Evolutionary conservation across 2,888 invertebrate species (phyloP), one percentile per base, ranked within the genome.

Genomic region (Mesorhabditis sp.): DNA sequence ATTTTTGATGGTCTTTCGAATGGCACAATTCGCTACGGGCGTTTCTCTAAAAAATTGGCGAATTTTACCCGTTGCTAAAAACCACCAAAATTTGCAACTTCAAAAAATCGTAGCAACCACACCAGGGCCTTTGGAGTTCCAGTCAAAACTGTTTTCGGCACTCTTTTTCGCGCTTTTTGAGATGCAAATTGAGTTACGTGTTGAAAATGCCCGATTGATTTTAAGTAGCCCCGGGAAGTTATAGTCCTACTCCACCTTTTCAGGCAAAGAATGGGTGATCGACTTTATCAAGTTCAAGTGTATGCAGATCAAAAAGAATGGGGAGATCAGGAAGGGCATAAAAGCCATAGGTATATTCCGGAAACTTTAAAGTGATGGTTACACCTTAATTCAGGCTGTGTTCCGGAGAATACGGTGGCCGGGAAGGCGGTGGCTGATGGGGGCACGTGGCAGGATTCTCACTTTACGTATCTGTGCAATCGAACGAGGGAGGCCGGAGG

Each of bases 391-490:
- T 50, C 58, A 50, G 58, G 58, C n/a, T 50, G 58, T n/a, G 58
- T 50, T 13, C 58, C 58, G 58, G 58, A 50, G 7, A 50, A 50
- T 50, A 10, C 7, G 10, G 10, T 13, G n/a, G 58, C 7, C n/a
- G 58, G 58, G 58, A 50, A 50, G n/a, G 58, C n/a, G 58, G n/a
- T 50, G 10, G 7, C n/a, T 10, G n/a, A 50, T n/a, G 58, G 58
- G n/a, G n/a, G 10, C 7, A 50, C 58, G 58, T 50, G 58, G 58
- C 7, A 10, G n/a, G 58, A 50, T 50, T 50, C 58, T 2, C 58
- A 50, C n/a, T 50, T 50, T n/a, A 50, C 58, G 58, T 50, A 50
- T n/a, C 58, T 50, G 10, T 50, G 58, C 58, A 50, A 50, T 50
- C 7, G n/a, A n/a, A 50, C 58, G n/a, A 50, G n/a, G n/a, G 10